Percentiles rank a stretch among this genome's conserved stretches.
phyloP scores from a whole-genome alignment of 2,113 vertebrate genomes.

The Balaenoptera acutorostrata region DNA sequence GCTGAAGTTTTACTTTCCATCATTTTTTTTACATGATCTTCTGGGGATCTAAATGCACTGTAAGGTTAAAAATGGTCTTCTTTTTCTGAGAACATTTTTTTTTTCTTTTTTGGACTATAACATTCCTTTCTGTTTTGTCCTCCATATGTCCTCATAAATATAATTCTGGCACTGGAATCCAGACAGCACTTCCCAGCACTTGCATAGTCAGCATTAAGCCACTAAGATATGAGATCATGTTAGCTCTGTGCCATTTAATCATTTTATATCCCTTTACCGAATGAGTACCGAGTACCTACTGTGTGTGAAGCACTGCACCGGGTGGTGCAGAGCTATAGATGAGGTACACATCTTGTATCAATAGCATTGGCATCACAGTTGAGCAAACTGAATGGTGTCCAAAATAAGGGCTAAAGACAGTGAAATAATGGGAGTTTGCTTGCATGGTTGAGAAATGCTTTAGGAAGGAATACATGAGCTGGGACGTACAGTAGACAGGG shows the following conservation, averaged over 20 bases:
- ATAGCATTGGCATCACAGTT: not conserved
- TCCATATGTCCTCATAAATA: conserved; percentile 73
- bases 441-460: not conserved
- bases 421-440: not conserved
- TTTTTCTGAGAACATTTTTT: conserved; percentile 30
- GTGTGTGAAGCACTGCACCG: not conserved
- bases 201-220: conserved; percentile 72
- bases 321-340: not conserved
- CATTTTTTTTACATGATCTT: conserved; percentile 33
- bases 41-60: conserved; percentile 39
- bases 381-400: not conserved
- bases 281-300: conserved; percentile 34
- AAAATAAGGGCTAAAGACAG: not conserved
- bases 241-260: conserved; percentile 48
- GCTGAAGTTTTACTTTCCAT: conserved; percentile 16
- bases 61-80: conserved; percentile 59
- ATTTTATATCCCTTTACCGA: conserved; percentile 34
- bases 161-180: conserved; percentile 67
- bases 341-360: not conserved
- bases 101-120: conserved; percentile 30
- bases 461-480: not conserved
- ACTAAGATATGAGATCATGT: conserved; percentile 65
- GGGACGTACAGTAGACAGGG: not conserved
- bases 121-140: conserved; percentile 69
- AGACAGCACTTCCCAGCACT: conserved; percentile 53